Evolutionary conservation across 2,113 vertebrate species (phyloP), one percentile per base, ranked within the genome.

Genomic region (Seriola dumerili): DNA sequence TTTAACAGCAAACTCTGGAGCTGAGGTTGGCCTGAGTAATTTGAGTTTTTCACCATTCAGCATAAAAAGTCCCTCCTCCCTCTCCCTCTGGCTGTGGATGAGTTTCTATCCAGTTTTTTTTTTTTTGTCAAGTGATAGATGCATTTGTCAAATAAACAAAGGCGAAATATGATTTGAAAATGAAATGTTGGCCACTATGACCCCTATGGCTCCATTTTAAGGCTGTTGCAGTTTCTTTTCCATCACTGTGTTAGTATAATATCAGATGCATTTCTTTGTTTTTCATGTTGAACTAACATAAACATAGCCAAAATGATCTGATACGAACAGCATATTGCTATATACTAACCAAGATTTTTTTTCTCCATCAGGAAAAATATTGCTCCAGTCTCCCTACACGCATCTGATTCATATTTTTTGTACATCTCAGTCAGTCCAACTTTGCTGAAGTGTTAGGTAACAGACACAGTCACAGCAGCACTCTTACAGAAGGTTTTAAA

Each of bases 1-100:
- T 58, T 52, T 71, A 70, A 80, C 83, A 83, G 71, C 76, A 36
- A 40, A 54, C 73, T 58, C 67, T 34, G 48, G 42, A 68, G 70
- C 64, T 69, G 1, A 76, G 54, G 17, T 40, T 61, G 74, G 40
- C 76, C 34, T 67, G 62, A 70, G 78, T 80, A 23, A 63, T 44
- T 75, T 11, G 32, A 72, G n/a, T 44, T 50, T 8, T 44, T 59
- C 21, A 36, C 42, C 55, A 16, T 74, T 55, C 19, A 36, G 48
- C 50, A 2, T 29, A 34, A 17, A 23, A 12, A 36, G 59, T 11
- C 8, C 23, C 42, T 52, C 12, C n/a, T 52, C 17, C 2, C 29
- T 13, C 64, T 5, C 52, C 50, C n/a, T 36, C 17, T 36, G 11
- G 32, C 11, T 65, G 38, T 17, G 21, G 77, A 12, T 7, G 36